Evolutionary conservation across 2,113 vertebrate genomes (phyloP).

Genomic region (Felis chaus): DNA sequence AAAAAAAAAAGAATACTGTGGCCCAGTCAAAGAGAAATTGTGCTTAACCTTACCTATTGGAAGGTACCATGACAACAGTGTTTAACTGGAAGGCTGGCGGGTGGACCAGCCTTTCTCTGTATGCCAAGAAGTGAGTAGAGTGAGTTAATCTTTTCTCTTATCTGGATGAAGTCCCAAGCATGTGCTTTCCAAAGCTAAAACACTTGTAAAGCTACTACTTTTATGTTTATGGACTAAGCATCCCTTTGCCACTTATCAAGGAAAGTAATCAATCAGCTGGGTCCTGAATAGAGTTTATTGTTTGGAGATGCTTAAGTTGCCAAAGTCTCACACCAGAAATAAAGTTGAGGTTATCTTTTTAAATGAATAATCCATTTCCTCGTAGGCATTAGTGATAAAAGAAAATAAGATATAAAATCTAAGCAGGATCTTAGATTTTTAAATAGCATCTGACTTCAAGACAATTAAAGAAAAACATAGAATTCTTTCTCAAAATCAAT

Average conservation of each 20-base stretch:
- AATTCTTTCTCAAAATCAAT: neutral
- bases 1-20: neutral
- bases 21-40: neutral
- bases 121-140: neutral
- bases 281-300: neutral
- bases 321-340: slow-evolving; percentile 12
- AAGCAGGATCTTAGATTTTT: neutral
- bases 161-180: neutral
- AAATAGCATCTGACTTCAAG: neutral
- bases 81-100: neutral
- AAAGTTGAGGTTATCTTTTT: neutral
- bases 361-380: neutral
- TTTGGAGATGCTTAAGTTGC: neutral
- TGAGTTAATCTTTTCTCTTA: neutral
- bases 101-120: neutral
- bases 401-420: neutral
- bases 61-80: neutral
- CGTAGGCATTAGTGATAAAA: neutral
- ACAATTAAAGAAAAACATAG: neutral
- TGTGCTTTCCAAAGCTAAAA: neutral
- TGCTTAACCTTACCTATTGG: neutral
- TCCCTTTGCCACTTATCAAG: neutral
- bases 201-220: neutral
- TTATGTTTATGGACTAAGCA: neutral
- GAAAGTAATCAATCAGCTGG: neutral